Evolutionary conservation across 2,888 invertebrate genomes (phyloP).

Genomic region (Nasonia oneida): DNA sequence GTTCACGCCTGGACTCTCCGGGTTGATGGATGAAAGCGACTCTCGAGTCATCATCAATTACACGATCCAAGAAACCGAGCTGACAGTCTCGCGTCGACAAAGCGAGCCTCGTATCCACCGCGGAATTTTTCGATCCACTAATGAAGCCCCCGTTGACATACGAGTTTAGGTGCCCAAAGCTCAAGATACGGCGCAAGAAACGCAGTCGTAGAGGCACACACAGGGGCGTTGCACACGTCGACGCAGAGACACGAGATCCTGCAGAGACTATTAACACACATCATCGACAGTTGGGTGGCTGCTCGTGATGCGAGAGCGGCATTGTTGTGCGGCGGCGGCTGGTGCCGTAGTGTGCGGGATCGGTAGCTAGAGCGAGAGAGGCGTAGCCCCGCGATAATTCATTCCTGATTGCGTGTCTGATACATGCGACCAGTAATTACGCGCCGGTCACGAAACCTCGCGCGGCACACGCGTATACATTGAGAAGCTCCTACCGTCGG

Average conservation of each 20-base stretch:
- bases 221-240: no score
- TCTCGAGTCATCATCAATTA: conserved; percentile 59
- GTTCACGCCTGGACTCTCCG: not conserved
- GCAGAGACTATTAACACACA: conserved; percentile 77
- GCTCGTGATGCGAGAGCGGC: conserved; percentile 75
- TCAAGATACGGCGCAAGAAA: not conserved
- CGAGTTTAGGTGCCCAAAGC: no score
- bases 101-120: conserved; percentile 22
- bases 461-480: not conserved
- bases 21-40: conserved; percentile 51
- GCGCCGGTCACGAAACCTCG: conserved; percentile 53
- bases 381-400: conserved; percentile 74
- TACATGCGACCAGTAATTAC: conserved; percentile 76
- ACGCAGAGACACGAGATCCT: conserved; percentile 62
- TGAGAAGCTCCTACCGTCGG: not conserved
- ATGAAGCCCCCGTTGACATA: conserved; percentile 15
- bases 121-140: conserved; percentile 42
- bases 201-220: not conserved
- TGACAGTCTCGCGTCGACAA: not conserved
- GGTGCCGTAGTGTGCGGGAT: conserved; percentile 41
- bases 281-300: conserved; percentile 77
- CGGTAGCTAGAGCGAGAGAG: conserved; percentile 37
- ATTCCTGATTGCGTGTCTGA: conserved; percentile 79
- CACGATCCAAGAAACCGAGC: conserved; percentile 28
- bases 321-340: conserved; percentile 70